Evolutionary conservation across 1,140 invertebrate species (phyloP).

Genomic region (Dendrolimus kikuchii): DNA sequence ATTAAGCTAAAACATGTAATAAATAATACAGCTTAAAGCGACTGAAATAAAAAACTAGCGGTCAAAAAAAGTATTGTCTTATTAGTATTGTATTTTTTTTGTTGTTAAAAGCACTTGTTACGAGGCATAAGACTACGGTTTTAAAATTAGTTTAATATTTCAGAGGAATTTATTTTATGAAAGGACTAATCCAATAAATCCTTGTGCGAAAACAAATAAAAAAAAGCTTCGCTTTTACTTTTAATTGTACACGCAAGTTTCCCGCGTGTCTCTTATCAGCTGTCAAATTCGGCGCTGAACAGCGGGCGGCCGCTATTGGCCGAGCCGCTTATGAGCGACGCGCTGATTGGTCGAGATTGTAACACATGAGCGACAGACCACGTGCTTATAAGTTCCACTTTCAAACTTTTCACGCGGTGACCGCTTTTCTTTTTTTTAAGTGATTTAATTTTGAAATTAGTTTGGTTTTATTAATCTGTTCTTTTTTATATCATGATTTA

Average conservation of each 20-base stretch:
- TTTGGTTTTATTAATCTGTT: not conserved
- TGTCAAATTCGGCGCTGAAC: conserved; percentile 48
- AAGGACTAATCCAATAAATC: too few species aligned
- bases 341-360: conserved; percentile 43
- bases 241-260: conserved; percentile 1
- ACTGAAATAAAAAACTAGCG: too few species aligned
- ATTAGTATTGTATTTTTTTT: too few species aligned
- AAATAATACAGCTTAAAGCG: too few species aligned
- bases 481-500: not conserved
- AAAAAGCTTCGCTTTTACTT: too few species aligned
- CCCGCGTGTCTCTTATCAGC: conserved; percentile 47
- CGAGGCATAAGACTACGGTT: too few species aligned
- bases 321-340: conserved; percentile 61
- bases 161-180: too few species aligned
- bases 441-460: not conserved
- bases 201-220: too few species aligned
- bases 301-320: conserved; percentile 53
- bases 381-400: conserved; percentile 64
- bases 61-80: too few species aligned
- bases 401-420: conserved; percentile 39
- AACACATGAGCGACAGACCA: conserved; percentile 57
- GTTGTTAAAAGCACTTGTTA: too few species aligned
- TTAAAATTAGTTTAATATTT: too few species aligned
- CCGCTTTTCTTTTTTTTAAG: not conserved
- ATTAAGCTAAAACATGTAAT: too few species aligned